Base-by-base conservation (phyloP, 2,113 vertebrate species). In the Salvelinus sp. region DNA sequence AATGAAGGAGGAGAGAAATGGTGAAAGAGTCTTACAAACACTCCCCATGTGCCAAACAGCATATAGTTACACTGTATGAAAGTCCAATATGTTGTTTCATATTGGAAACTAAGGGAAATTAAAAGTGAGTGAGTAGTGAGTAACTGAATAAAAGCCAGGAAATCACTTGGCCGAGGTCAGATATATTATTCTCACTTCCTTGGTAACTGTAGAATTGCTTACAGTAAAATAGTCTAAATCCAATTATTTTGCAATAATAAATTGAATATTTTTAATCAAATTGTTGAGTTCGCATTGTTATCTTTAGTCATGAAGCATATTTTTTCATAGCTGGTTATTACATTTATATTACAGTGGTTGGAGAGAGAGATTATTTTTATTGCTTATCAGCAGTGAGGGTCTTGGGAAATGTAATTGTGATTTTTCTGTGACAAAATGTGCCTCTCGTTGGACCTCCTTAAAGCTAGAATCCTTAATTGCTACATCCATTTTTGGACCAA, bases 181-280 rank as follows among this genome's bases (percentile, higher is more conserved):
- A 54, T 23, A 75, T 70, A 47, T 73, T 75, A 73, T 74, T 67
- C 44, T 25, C 25, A 44, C 74, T 76, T 66, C 27, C 76, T 66
- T 66, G 62, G 20, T 65, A 38, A 70, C 76, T 33, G 22, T 66
- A 65, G 66, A 80, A 70, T 79, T 77, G n/a, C 74, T 71, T 73
- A 73, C 78, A 71, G 74, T 16, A 13, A 28, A 62, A 50, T 25
- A 72, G 74, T 58, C 28, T 22, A 69, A 76, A 83, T 86, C 79
- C 23, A 81, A 74, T 85, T 83, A 83, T 78, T 73, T 68, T 28
- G 57, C 77, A 81, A 83, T 78, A 79, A 84, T 74, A 72, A 75
- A 68, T 57, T 23, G 58, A 74, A 62, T 82, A 47, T 76, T 80
- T 62, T 70, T 54, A 63, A 78, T 80, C 66, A 48, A 66, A 67